Base-by-base conservation (phyloP, 92 coral and sea anemone genomes). In the Epizoanthus stellaris region DNA sequence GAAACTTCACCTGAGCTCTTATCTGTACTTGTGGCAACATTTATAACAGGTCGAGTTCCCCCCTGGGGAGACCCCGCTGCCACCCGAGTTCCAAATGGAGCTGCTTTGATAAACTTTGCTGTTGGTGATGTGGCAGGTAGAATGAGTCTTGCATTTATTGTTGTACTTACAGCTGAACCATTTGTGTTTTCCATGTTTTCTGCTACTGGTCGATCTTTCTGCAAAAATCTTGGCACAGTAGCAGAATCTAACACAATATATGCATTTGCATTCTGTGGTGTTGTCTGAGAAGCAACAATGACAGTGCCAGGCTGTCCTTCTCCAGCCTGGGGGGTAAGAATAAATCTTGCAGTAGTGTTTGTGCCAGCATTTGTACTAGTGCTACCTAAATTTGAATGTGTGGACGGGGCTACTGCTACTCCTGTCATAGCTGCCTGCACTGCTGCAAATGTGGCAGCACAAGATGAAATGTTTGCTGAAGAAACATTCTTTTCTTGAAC, bases 81-180 rank as follows among this genome's bases (percentile, higher is more conserved):
- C 9, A 39, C 34, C 36, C 2, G 36, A 10, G 70, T 57, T 12
- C 15, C 49, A 54, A 56, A 75, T 52, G 80, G 17, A 15, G 80
- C 0, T 15, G 80, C 23, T 45, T 72, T 72, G 16, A 49, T 49
- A 72, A 47, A 57, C 11, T 57, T 56, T 30, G 65, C 49, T 5
- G 42, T 65, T 54, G 65, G 17, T 36, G 47, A 25, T 4, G 67
- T 3, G 11, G 40, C 80, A 10, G 80, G 25, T 10, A 77, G 56
- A 77, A 77, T 40, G 20, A 77, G 70, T 77, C 82, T 61, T 60
- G 82, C 82, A 61, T 77, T 77, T 40, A 61, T 60, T 17, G 70
- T 40, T 62, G 82, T n/a, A 60, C 47, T 42, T n/a, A 14, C 47
- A 62, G 21, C 23, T 39, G 13, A 69, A 62, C 40, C 43, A 60